Base-by-base conservation (phyloP, 2,797 vertebrate species). In the Scarus forsteni region DNA sequence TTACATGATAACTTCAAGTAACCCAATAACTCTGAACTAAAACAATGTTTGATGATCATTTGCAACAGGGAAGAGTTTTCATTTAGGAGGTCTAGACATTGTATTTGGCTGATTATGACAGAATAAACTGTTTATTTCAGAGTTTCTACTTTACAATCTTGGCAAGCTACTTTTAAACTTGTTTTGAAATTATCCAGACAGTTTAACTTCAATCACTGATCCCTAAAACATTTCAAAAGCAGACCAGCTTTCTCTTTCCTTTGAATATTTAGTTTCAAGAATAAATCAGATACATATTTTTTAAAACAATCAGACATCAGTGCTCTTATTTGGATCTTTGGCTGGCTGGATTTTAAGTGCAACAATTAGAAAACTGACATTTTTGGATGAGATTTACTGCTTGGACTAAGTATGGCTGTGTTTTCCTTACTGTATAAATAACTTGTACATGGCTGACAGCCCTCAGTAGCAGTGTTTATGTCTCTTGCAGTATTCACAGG, bases 221-320 rank as follows among this genome's bases (percentile, higher is more conserved):
- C 4, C 13, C 3, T 12, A 27, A 27, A 27, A 27, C 27, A 27
- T 27, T 27, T 35, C 45, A 18, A n/a, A 4, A 4, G 44, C 50
- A 10, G 8, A 15, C 18, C 44, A 34, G 6, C 9, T 63, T 42
- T 62, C 40, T 10, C 2, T 39, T 78, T 62, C 36, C 38, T 76
- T 81, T 57, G 64, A 81, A 81, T 76, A 81, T 86, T 72, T 77
- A 36, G 75, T 85, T 83, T 73, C 66, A 70, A 18, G 64, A 69
- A 52, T 73, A 85, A 59, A 8, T 45, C 19, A 27, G n/a, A 42
- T 15, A 70, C 36, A 66, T 53, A 14, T 50, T 52, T 27, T 52
- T 13, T 9, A 48, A 57, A 60, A 42, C 40, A 11, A 10, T 38
- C 39, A 55, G 49, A 77, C 18, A 51, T 10, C 5, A 44, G 12